Base-by-base conservation (phyloP, 2,888 invertebrate species). In the Eristalis intricaria region DNA sequence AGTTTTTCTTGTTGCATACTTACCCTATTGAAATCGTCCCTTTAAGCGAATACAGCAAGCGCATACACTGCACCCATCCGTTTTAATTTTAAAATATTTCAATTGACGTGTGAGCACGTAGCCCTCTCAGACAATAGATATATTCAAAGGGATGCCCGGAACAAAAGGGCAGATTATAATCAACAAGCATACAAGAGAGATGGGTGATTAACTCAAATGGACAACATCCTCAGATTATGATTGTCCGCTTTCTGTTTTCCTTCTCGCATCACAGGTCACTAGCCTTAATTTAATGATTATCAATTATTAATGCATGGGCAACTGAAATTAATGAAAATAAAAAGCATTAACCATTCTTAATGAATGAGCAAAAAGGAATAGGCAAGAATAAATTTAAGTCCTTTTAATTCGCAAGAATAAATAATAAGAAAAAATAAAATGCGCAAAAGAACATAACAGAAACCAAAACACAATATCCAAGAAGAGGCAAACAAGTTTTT, bases 181-280 rank as follows among this genome's bases (percentile, higher is more conserved):
- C 71, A 78, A 78, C 75, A 56, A 76, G 60, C 77, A 73, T 69
- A 22, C 73, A 65, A 63, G 69, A 61, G 61, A 70, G 74, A 68
- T 61, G 35, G 64, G 40, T 83, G 83, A 86, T 86, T 66, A 78
- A 78, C 75, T 40, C 58, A 83, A 86, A 86, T 86, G 83, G 83
- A 71, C 81, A 75, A 83, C 86, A 86, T 86, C 86, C 86, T 86
- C 78, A 74, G 38, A 77, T 85, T 85, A 85, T 23, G 63, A 68
- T 61, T 65, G 63, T 35, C 56, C 3, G 60, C 75, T 65, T 60
- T 68, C 68, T 73, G 64, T 60, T 58, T 68, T 63, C 13, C 22
- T 35, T 40, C 11, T 76, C 23, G 26, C 29, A 19, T 65, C 58
- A 50, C 56, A 58, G 61, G 56, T 74, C 23, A 58, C 65, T 22